Evolutionary conservation across 2,888 invertebrate species (phyloP).

Genomic region (Teleogryllus oceanicus): DNA sequence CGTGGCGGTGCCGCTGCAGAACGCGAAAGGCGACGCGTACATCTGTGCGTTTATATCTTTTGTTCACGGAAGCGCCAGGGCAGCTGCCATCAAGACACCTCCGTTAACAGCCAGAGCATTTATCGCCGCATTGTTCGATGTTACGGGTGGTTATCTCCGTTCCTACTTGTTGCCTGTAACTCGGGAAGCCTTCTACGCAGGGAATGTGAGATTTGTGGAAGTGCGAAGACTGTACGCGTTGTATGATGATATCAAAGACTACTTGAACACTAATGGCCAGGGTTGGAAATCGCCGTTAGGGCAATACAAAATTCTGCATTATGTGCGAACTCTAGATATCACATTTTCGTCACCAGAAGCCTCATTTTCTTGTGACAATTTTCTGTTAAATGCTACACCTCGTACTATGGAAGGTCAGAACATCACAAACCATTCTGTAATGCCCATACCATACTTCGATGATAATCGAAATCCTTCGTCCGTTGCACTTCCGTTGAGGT

Average conservation of each 20-base stretch:
- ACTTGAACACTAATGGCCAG: constrained; percentile 57
- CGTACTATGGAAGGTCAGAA: neutral
- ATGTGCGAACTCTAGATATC: constrained; percentile 34
- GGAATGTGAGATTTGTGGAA: constrained; percentile 51
- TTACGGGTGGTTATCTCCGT: constrained; percentile 25
- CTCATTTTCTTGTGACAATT: constrained; percentile 21
- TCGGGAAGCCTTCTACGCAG: constrained; percentile 18
- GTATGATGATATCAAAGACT: constrained; percentile 56
- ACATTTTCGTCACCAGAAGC: neutral
- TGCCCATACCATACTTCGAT: constrained; percentile 60
- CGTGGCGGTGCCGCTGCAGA: neutral
- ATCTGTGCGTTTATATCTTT: neutral
- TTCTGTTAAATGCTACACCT: constrained; percentile 20
- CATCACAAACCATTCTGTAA: constrained; percentile 42
- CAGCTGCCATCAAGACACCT: neutral
- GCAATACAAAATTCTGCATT: constrained; percentile 38
- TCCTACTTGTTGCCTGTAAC: constrained; percentile 26
- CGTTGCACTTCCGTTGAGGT: constrained; percentile 61
- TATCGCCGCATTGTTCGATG: neutral
- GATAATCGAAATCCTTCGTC: constrained; percentile 53
- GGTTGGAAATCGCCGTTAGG: constrained; percentile 53
- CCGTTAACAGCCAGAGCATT: neutral
- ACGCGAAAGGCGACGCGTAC: neutral
- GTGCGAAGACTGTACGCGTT: constrained; percentile 55
- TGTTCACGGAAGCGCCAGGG: neutral